Conservation (phyloP, 1,140 invertebrate genomes). For the Bombus waltoni region DNA sequence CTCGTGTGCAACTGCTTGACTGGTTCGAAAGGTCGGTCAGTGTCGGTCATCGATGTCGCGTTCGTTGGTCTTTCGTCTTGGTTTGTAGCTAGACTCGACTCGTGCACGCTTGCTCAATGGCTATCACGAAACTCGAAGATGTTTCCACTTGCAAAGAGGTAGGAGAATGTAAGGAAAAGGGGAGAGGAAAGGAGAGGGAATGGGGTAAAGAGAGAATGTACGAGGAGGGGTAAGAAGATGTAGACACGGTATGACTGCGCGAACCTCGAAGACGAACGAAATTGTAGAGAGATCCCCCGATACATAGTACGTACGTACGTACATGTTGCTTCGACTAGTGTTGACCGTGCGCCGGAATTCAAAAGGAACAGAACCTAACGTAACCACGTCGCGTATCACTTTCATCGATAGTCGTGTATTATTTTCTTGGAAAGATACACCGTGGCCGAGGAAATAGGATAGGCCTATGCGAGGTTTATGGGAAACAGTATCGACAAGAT, state of each 20-base stretch:
- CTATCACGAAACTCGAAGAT: not conserved
- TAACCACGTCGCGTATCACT: not conserved
- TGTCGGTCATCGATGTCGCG: slow-evolving; percentile 5
- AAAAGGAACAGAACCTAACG: not conserved
- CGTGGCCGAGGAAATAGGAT: no score
- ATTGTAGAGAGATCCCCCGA: not conserved
- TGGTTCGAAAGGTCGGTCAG: slow-evolving; percentile 32
- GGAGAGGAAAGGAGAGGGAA: not conserved
- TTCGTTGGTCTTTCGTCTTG: not conserved
- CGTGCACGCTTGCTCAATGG: not conserved
- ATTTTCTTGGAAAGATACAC: not conserved
- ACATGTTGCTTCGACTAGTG: no score
- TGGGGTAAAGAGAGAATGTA: not conserved
- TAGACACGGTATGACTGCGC: not conserved
- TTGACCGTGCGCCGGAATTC: not conserved
- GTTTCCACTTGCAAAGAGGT: not conserved
- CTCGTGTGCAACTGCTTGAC: slow-evolving; percentile 22
- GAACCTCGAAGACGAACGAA: not conserved
- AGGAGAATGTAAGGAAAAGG: not conserved
- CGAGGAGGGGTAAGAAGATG: not conserved
- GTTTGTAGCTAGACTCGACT: not conserved
- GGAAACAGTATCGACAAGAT: not conserved
- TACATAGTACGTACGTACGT: not conserved
- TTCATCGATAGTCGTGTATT: not conserved
- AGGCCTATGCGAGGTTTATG: not conserved